phyloP scores from a whole-genome alignment of 2,888 invertebrate species.

The Opisthograptis luteolata region DNA sequence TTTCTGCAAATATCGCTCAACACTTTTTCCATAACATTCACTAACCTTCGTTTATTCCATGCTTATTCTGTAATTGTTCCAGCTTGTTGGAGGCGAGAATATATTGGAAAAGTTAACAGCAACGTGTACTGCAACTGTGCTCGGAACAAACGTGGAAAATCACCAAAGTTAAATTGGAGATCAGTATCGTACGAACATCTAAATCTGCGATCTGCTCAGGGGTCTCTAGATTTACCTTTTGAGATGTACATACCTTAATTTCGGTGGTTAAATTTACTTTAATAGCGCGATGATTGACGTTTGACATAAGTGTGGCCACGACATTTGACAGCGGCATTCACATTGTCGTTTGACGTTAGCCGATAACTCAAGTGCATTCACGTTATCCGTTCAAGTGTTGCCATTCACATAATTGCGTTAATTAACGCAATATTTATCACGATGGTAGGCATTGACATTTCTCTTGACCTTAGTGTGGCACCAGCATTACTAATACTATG shows the following conservation, averaged over 20 bases:
- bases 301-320: too few relatives aligned
- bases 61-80: constrained; percentile 19
- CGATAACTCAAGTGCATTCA: too few relatives aligned
- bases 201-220: constrained; percentile 44
- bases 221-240: constrained; percentile 24
- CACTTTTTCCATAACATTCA: background rate
- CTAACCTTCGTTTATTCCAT: constrained; percentile 8
- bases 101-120: constrained; percentile 61
- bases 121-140: constrained; percentile 23
- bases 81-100: constrained; percentile 43
- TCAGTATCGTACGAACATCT: constrained; percentile 53
- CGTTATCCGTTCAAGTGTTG: too few relatives aligned
- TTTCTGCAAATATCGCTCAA: background rate
- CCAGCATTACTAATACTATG: too few relatives aligned
- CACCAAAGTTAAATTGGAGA: constrained; percentile 71
- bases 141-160: constrained; percentile 46
- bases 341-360: too few relatives aligned
- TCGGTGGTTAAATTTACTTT: too few relatives aligned
- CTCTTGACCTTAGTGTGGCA: too few relatives aligned
- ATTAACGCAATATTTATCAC: too few relatives aligned
- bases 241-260: background rate
- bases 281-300: too few relatives aligned
- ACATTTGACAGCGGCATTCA: too few relatives aligned
- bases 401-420: too few relatives aligned
- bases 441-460: too few relatives aligned